A percentile compares a stretch with the other conserved stretches of the same genome.
Conservation (phyloP, 2,888 invertebrate genomes). For the Mythimna lalbum region DNA sequence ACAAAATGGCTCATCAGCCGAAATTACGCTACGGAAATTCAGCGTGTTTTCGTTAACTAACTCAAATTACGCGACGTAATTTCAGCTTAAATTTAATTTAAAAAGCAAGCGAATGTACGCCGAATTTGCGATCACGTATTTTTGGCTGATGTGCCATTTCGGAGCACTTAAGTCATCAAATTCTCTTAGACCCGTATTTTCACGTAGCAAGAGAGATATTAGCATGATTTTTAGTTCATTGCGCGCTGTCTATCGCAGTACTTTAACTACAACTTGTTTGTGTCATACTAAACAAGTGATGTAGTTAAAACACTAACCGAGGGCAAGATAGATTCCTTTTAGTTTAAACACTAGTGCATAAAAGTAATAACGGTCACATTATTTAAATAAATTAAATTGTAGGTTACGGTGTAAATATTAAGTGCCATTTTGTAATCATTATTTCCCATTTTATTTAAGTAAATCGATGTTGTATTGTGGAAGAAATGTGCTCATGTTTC, state of each 20-base stretch:
- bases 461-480: constrained; percentile 50
- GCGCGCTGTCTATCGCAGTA: constrained; percentile 66
- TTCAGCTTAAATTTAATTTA: neutral
- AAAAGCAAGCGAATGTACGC: neutral
- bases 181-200: constrained; percentile 38
- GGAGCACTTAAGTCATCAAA: constrained; percentile 29
- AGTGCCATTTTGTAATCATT: constrained; percentile 82
- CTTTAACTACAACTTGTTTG: constrained; percentile 84
- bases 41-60: neutral
- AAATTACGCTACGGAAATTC: constrained; percentile 9
- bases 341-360: constrained; percentile 59
- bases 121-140: neutral
- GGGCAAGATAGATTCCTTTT: constrained; percentile 56
- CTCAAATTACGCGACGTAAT: neutral
- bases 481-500: constrained; percentile 50
- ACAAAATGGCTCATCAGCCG: neutral
- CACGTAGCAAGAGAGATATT: constrained; percentile 49
- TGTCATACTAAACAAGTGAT: constrained; percentile 80
- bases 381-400: constrained; percentile 58
- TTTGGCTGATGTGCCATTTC: neutral
- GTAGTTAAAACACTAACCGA: constrained; percentile 76
- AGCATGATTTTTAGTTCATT: constrained; percentile 73
- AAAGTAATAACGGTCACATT: constrained; percentile 62
- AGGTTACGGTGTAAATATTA: constrained; percentile 78
- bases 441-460: constrained; percentile 68